These are phyloP conservation scores for Passer montanus DNA, from an alignment of 2,113 vertebrate species.

Conservation along the genomic window DNA sequence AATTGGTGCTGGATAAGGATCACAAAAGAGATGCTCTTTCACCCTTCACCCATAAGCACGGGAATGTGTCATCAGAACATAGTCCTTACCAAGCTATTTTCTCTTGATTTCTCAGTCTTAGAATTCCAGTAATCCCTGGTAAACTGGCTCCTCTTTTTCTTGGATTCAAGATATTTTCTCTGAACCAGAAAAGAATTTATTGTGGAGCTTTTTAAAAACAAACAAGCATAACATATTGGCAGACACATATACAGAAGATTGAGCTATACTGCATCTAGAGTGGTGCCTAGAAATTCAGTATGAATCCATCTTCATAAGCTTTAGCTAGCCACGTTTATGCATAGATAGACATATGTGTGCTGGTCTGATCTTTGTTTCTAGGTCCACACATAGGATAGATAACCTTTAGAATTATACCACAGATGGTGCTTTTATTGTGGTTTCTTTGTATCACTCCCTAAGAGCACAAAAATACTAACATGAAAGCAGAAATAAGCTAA, in stretches of 20 bases:
- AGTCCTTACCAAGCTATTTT: neutral
- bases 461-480: neutral
- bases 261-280: neutral
- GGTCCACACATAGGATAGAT: neutral
- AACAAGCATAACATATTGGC: neutral
- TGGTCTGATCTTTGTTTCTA: neutral
- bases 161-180: conserved; percentile 6
- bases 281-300: neutral
- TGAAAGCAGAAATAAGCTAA: neutral
- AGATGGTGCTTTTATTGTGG: neutral
- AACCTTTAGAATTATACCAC: neutral
- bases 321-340: neutral
- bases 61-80: neutral
- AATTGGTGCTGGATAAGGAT: neutral
- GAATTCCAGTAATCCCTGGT: neutral
- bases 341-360: neutral
- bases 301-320: neutral
- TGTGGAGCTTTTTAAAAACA: neutral
- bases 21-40: neutral
- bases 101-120: neutral
- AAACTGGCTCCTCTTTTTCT: neutral
- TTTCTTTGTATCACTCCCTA: neutral
- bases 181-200: neutral
- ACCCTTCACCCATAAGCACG: neutral
- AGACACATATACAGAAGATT: neutral